These are phyloP conservation scores for Odontophorus gujanensis DNA, from an alignment of 2,113 vertebrate species.

Conservation along the genomic window DNA sequence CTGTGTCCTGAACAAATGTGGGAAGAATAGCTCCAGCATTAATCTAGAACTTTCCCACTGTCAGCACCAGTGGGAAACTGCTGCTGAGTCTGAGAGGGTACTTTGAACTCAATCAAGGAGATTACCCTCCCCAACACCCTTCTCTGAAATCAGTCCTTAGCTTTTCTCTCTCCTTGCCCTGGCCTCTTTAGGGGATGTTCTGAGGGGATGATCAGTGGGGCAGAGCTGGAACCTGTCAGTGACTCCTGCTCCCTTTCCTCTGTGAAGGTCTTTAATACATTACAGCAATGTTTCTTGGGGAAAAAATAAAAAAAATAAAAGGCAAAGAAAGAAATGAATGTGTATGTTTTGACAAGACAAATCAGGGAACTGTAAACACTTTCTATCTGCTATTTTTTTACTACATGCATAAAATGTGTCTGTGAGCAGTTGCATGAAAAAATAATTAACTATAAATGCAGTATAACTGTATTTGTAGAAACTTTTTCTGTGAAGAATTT, in stretches of 20 bases:
- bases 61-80: background rate
- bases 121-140: background rate
- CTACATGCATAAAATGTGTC: background rate
- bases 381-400: background rate
- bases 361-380: background rate
- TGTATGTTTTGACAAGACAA: background rate
- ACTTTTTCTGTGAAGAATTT: background rate
- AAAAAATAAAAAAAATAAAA: background rate
- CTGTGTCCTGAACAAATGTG: background rate
- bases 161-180: background rate
- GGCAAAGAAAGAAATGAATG: background rate
- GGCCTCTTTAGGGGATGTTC: fast-evolving
- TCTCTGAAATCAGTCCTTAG: background rate
- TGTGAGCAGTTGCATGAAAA: background rate
- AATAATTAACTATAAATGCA: background rate
- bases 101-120: background rate
- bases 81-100: background rate
- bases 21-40: background rate
- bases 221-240: background rate
- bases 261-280: background rate
- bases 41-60: background rate
- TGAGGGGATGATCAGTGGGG: background rate
- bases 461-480: background rate
- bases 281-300: background rate
- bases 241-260: background rate